These are phyloP conservation scores for Tenualosa thibaudeaui DNA, from an alignment of 2,797 vertebrate genomes.

Conservation along the genomic window DNA sequence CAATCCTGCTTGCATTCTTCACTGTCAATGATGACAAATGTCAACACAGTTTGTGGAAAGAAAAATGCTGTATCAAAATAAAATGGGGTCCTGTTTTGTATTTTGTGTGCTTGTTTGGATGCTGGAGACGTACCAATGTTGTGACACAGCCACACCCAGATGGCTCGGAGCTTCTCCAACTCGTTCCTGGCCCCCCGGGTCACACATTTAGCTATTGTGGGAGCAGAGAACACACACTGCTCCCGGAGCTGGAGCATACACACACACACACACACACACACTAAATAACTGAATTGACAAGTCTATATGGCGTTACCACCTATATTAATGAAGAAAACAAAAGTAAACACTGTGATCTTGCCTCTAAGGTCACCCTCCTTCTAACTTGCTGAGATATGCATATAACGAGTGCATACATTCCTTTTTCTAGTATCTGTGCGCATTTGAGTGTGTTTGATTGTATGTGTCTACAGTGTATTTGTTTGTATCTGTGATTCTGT, in stretches of 20 bases:
- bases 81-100: not conserved
- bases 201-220: conserved; percentile 67
- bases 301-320: not conserved
- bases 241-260: conserved; percentile 68
- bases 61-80: not conserved
- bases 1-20: not conserved
- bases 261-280: conserved; percentile 26
- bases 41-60: not conserved
- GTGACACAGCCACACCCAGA: conserved; percentile 85
- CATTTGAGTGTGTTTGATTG: not conserved
- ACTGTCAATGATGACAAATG: not conserved
- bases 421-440: not conserved
- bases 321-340: not conserved
- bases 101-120: conserved; percentile 23
- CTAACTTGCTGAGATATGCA: not conserved
- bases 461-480: not conserved
- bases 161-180: conserved; percentile 74
- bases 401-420: not conserved
- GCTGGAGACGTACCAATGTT: conserved; percentile 69
- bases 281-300: not conserved
- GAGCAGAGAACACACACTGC: conserved; percentile 60
- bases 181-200: conserved; percentile 68
- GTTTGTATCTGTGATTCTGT: not conserved
- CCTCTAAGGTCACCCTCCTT: not conserved
- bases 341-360: not conserved